Conservation (phyloP, 1,140 invertebrate genomes). For the Trialeurodes vaporariorum region DNA sequence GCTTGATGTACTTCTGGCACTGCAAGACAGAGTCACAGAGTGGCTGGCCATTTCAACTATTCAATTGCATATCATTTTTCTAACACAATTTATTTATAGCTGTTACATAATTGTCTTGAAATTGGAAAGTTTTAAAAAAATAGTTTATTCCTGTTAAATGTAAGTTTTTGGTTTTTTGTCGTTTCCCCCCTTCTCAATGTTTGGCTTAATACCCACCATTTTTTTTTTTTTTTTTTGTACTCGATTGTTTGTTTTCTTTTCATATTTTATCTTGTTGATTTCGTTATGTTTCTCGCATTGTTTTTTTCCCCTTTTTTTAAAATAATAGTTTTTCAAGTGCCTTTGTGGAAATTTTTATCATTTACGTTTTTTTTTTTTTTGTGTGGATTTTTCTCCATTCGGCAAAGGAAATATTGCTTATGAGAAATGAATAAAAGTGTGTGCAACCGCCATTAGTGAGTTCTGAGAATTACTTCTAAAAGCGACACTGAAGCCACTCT, state of each 20-base stretch:
- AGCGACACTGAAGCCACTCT: too few relatives aligned
- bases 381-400: not conserved
- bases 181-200: not conserved
- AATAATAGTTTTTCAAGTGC: not conserved
- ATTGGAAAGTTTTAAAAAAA: not conserved
- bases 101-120: not conserved
- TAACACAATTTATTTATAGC: not conserved
- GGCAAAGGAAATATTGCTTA: too few relatives aligned
- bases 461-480: too few relatives aligned
- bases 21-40: not conserved
- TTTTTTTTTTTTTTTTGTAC: not conserved
- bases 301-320: not conserved
- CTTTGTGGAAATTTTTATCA: not conserved
- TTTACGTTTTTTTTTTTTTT: not conserved
- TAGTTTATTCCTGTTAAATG: not conserved
- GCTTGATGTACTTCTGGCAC: not conserved
- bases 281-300: not conserved
- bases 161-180: not conserved
- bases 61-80: not conserved
- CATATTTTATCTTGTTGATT: not conserved
- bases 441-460: too few relatives aligned
- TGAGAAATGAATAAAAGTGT: too few relatives aligned
- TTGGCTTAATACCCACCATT: not conserved
- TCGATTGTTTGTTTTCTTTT: not conserved
- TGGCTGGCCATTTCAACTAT: not conserved